These are phyloP conservation scores for Pelodiscus sinensis DNA, from an alignment of 2,113 vertebrate genomes.

Conservation along the genomic window DNA sequence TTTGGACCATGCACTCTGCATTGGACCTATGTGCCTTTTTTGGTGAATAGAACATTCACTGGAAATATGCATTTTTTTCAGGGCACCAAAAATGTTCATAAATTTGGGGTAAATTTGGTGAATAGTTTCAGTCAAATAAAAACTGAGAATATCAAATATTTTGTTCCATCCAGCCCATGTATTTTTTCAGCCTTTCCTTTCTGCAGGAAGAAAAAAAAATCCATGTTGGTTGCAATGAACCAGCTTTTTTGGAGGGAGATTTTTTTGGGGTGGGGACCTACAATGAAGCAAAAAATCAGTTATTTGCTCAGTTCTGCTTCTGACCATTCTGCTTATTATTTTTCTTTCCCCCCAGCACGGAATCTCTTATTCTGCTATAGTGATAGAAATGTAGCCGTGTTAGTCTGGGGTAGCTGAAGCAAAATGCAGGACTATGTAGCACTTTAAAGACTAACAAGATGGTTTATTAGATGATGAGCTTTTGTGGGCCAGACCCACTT, in stretches of 20 bases:
- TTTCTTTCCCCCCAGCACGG: background rate
- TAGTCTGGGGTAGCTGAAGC: too few relatives aligned
- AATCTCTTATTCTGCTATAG: background rate
- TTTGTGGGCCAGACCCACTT: too few relatives aligned
- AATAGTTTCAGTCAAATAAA: background rate
- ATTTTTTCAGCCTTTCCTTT: background rate
- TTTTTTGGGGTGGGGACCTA: background rate
- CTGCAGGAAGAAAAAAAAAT: background rate
- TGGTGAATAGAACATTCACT: too few relatives aligned
- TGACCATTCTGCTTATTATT: background rate
- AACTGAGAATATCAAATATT: background rate
- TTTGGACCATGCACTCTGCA: accelerated
- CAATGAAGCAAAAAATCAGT: background rate
- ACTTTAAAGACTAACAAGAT: too few relatives aligned
- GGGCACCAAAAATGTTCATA: too few relatives aligned
- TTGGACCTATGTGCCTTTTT: background rate
- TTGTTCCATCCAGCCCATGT: background rate
- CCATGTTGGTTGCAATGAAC: background rate
- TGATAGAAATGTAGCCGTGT: too few relatives aligned
- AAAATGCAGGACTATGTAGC: too few relatives aligned
- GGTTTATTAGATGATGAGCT: too few relatives aligned
- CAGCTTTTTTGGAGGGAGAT: background rate
- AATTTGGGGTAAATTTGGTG: background rate
- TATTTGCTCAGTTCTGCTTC: background rate
- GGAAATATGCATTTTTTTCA: too few relatives aligned